Evolutionary conservation across 2,888 invertebrate species (phyloP).

Genomic region (Marronus borbonicus): DNA sequence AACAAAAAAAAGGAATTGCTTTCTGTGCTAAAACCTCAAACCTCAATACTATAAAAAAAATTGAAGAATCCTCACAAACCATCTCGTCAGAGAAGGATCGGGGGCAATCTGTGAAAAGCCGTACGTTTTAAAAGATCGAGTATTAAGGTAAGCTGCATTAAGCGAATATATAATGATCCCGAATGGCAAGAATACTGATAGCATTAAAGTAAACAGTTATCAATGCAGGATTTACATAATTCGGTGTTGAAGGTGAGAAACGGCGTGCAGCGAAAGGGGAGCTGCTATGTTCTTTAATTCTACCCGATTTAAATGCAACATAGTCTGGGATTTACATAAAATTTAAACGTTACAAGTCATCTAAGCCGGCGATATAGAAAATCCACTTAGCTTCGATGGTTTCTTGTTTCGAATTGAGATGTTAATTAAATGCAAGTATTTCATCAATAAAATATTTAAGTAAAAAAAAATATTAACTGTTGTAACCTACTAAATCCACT

Average conservation of each 20-base stretch:
- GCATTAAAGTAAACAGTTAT: slow-evolving; percentile 44
- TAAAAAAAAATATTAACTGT: too few relatives aligned
- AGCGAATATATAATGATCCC: slow-evolving; percentile 38
- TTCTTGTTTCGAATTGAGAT: slow-evolving; percentile 11
- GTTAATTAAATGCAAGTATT: slow-evolving; percentile 7
- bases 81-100: not conserved
- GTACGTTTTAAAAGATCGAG: slow-evolving; percentile 7
- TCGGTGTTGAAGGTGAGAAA: slow-evolving; percentile 20
- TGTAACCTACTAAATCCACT: too few relatives aligned
- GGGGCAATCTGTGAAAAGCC: slow-evolving; percentile 1
- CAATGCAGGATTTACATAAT: slow-evolving; percentile 42
- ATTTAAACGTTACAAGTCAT: slow-evolving; percentile 23
- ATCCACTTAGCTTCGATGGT: slow-evolving; percentile 26
- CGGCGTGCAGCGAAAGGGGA: not conserved
- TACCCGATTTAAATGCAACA: slow-evolving; percentile 42
- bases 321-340: slow-evolving; percentile 42
- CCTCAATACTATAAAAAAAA: too few relatives aligned
- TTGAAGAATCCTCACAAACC: too few relatives aligned
- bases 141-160: slow-evolving; percentile 37
- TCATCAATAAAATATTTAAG: too few relatives aligned
- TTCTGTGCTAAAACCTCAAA: too few relatives aligned
- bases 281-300: slow-evolving; percentile 36
- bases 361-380: slow-evolving; percentile 17
- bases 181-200: not conserved
- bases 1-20: too few relatives aligned